These are phyloP conservation scores for Saguinus oedipus DNA, from an alignment of 2,797 vertebrate genomes.

Conservation along the genomic window DNA sequence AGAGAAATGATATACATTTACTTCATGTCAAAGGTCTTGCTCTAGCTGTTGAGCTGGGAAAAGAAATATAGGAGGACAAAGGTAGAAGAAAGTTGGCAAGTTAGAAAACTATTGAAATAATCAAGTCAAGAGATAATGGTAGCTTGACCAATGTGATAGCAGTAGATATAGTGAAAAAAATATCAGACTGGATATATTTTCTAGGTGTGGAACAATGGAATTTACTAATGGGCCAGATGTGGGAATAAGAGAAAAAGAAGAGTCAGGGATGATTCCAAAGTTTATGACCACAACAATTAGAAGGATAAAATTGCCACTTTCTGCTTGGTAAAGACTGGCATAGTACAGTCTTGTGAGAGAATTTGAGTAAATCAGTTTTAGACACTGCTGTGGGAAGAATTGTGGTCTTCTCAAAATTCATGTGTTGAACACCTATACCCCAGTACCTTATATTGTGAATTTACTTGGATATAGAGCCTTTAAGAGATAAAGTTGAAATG, in stretches of 20 bases:
- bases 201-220: background rate
- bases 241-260: background rate
- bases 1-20: background rate
- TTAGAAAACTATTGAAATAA: background rate
- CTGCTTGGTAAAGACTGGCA: background rate
- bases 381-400: background rate
- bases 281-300: background rate
- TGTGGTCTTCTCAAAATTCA: background rate
- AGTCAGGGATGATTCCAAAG: background rate
- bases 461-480: background rate
- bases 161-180: background rate
- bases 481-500: background rate
- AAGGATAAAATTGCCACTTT: background rate
- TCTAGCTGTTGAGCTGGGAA: background rate
- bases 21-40: background rate
- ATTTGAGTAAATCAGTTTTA: background rate
- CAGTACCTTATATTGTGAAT: background rate
- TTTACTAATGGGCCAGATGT: background rate
- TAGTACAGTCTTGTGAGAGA: background rate
- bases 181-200: background rate
- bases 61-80: background rate
- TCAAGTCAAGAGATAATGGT: background rate
- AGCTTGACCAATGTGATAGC: fast-evolving
- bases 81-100: background rate
- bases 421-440: background rate